Base-by-base conservation (phyloP, 2,888 invertebrate species). In the Drosophila fungiperda region DNA sequence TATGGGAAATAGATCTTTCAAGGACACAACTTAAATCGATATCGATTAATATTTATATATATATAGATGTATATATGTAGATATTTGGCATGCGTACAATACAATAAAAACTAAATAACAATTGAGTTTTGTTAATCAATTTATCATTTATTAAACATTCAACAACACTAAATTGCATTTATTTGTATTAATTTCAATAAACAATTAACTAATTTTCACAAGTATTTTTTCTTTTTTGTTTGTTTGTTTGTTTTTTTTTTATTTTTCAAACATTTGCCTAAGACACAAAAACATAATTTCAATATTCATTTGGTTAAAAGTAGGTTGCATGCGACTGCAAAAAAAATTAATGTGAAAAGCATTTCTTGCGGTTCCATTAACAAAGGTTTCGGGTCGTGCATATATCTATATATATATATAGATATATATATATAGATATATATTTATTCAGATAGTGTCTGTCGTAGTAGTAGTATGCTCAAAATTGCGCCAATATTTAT, bases 401-500 rank as follows among this genome's bases (percentile, higher is more conserved):
- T 12, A 57, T 11, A 17, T 48, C n/a, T 54, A 54, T 45, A 11
- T 58, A 23, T 63, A 45, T 15, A 9, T 48, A 8, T 36, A 8
- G 20, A 54, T 29, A 36, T 64, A 29, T 35, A 35, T 59, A 23
- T 55, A 26, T 26, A 26, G 26, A 26, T 35, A 50, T 23, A 33
- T 48, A 35, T 36, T 8, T 40, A 45, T 71, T 61, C 32, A 79
- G 66, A 77, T 83, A 66, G 52, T 73, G 68, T 80, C 82, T 57
- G 72, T 54, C 35, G 76, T 67, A 42, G 77, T 48, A 49, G 80
- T 48, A 40, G 54, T 68, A 29, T 69, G 72, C 62, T 91, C 83
- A 79, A 92, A 92, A 68, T 88, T 90, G 42, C 90, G 92, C 92
- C 91, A 92, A 82, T 89, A 92, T 76, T 87, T 90, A 72, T 92